These are phyloP conservation scores for Condylostylus longicornis DNA, from an alignment of 1,140 invertebrate genomes.

Conservation along the genomic window DNA sequence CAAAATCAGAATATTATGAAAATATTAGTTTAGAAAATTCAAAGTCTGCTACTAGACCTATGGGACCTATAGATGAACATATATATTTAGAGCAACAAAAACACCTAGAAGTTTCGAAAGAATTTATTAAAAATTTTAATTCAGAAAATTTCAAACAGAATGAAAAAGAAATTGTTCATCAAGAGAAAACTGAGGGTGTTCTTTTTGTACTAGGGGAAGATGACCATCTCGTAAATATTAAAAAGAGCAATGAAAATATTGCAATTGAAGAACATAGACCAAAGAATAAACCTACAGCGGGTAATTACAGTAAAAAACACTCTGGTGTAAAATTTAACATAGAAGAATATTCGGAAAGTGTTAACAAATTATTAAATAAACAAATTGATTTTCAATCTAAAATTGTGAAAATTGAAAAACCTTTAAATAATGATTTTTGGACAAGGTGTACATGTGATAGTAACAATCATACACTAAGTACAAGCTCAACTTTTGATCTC, in stretches of 20 bases:
- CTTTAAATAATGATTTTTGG: too few relatives aligned
- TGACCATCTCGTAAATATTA: constrained; percentile 41
- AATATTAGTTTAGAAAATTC: too few relatives aligned
- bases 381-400: too few relatives aligned
- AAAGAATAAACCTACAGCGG: constrained; percentile 39
- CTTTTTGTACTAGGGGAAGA: constrained; percentile 65
- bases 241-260: constrained; percentile 28
- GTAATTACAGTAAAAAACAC: constrained; percentile 37
- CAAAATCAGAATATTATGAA: too few relatives aligned
- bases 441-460: too few relatives aligned
- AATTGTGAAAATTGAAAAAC: too few relatives aligned
- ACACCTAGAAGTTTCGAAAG: constrained; percentile 27
- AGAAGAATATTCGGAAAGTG: constrained; percentile 51
- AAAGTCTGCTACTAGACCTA: too few relatives aligned
- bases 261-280: constrained; percentile 5
- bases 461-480: too few relatives aligned
- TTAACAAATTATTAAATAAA: too few relatives aligned
- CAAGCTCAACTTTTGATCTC: too few relatives aligned
- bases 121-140: constrained; percentile 20
- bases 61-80: constrained; percentile 29
- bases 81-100: constrained; percentile 24
- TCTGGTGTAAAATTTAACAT: constrained; percentile 53
- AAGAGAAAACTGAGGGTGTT: constrained; percentile 32
- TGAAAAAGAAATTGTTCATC: constrained; percentile 11
- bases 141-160: constrained; percentile 16